phyloP scores from a whole-genome alignment of 1,140 invertebrate species.

The Leptonema lineaticorne region DNA sequence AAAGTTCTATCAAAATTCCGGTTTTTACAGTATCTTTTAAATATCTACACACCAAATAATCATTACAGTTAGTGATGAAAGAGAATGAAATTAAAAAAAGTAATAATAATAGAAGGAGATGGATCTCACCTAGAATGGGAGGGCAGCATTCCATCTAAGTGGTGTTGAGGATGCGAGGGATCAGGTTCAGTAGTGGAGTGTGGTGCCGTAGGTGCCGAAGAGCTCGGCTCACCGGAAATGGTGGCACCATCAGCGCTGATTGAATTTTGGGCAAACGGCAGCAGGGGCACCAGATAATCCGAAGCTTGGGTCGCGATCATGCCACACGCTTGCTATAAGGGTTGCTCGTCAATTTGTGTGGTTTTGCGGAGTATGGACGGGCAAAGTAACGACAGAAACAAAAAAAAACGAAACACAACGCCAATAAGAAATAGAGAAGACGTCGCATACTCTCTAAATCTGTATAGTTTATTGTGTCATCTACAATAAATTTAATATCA shows the following conservation, averaged over 20 bases:
- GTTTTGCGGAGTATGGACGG: not conserved
- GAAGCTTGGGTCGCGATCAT: slow-evolving; percentile 49
- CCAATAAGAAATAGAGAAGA: slow-evolving; percentile 14
- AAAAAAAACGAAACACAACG: slow-evolving; percentile 10
- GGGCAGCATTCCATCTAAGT: slow-evolving; percentile 28
- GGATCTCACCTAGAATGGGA: slow-evolving; percentile 28
- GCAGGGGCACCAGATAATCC: slow-evolving; percentile 56
- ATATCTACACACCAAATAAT: too few species aligned
- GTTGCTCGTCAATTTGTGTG: not conserved
- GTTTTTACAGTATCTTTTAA: too few species aligned
- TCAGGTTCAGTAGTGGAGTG: slow-evolving; percentile 20
- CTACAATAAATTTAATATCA: too few species aligned
- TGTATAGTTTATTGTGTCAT: too few species aligned
- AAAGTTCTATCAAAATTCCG: too few species aligned
- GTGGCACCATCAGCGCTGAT: not conserved
- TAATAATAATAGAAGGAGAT: not conserved
- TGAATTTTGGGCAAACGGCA: slow-evolving; percentile 41
- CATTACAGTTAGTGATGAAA: too few species aligned
- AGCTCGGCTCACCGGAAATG: slow-evolving; percentile 2
- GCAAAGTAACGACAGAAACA: not conserved
- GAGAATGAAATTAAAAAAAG: not conserved
- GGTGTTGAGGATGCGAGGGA: slow-evolving; percentile 25
- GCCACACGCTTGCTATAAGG: slow-evolving; percentile 47
- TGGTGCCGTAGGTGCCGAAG: not conserved
- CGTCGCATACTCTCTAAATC: not conserved